Percentiles rank a stretch among this genome's conserved stretches.
Conservation (phyloP, 2,888 invertebrate genomes). For the Charanyca ferruginea region DNA sequence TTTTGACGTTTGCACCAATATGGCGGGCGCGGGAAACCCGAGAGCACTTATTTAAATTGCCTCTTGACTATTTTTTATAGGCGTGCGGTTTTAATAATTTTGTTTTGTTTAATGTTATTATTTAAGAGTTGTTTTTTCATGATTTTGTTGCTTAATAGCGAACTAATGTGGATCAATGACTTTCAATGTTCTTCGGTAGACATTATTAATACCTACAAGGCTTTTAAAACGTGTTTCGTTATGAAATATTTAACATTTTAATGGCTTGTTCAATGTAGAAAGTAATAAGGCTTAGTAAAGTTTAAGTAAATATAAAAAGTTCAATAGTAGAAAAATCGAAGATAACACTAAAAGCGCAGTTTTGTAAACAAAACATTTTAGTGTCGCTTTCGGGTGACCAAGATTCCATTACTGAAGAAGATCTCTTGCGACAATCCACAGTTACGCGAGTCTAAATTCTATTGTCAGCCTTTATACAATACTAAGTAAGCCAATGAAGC, state of each 20-base stretch:
- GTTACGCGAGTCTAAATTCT: not conserved
- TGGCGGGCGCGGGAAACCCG: constrained; percentile 80
- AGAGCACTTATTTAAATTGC: constrained; percentile 84
- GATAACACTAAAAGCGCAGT: not conserved
- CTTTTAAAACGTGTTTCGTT: not conserved
- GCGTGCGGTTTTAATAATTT: constrained; percentile 57
- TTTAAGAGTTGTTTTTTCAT: constrained; percentile 40
- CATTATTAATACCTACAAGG: not conserved
- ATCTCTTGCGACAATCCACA: not conserved
- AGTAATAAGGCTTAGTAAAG: too few species aligned
- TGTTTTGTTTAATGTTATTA: constrained; percentile 47
- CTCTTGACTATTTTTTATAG: constrained; percentile 73
- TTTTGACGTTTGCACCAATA: constrained; percentile 78
- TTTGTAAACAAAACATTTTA: not conserved
- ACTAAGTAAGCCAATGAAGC: not conserved
- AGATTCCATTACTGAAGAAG: constrained; percentile 8
- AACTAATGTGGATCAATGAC: constrained; percentile 29
- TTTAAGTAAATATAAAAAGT: not conserved
- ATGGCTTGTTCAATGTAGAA: not conserved
- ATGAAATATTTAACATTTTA: not conserved
- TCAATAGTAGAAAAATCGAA: not conserved
- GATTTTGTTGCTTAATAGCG: constrained; percentile 32
- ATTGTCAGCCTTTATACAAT: not conserved
- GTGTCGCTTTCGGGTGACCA: constrained; percentile 15
- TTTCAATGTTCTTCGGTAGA: not conserved